Conservation (phyloP, 1,140 invertebrate species). For the Andricus grossulariae region DNA sequence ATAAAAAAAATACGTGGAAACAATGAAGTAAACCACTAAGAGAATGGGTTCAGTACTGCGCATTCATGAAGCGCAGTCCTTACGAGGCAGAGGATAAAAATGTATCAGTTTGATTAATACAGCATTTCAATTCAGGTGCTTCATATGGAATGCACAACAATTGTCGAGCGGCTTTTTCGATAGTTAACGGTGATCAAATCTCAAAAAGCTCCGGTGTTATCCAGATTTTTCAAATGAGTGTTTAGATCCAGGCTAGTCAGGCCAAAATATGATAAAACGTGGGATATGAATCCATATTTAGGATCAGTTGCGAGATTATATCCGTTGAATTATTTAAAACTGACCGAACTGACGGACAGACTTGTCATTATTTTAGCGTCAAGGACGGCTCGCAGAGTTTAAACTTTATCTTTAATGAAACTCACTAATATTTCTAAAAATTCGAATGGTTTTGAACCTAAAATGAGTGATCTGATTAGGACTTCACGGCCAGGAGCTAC, state of each 20-base stretch:
- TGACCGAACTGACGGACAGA: background rate
- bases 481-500: too few species aligned
- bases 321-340: background rate
- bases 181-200: conserved; percentile 21
- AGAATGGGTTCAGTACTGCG: background rate
- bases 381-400: background rate
- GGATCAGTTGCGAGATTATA: background rate
- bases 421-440: background rate
- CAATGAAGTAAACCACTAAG: background rate
- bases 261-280: conserved; percentile 54
- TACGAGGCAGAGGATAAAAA: background rate
- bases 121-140: background rate
- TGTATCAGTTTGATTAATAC: background rate
- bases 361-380: background rate
- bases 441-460: too few species aligned
- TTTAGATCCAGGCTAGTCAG: conserved; percentile 41
- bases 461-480: too few species aligned
- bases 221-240: conserved; percentile 42
- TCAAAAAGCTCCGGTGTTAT: conserved; percentile 31
- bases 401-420: background rate
- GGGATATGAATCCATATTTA: conserved; percentile 43
- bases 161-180: conserved; percentile 37
- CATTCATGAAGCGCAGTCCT: conserved; percentile 4
- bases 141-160: conserved; percentile 32
- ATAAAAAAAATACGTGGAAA: background rate